Evolutionary conservation across 2,888 invertebrate species (phyloP).

Genomic region (Sclerodermus sp.): DNA sequence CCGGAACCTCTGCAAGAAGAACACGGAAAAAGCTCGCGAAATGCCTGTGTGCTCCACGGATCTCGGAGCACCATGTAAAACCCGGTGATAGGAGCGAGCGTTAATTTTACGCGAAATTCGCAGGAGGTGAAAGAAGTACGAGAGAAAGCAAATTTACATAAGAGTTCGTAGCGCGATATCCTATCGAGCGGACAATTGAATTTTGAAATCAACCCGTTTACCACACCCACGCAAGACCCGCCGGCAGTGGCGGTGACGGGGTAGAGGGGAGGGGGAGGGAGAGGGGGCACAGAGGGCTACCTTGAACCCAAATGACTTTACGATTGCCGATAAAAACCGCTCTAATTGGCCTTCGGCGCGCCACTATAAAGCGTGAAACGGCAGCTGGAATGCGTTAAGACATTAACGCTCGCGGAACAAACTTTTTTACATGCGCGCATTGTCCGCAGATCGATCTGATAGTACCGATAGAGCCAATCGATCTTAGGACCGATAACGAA

Average conservation of each 20-base stretch:
- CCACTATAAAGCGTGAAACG: conserved; percentile 13
- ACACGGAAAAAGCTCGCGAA: too few species aligned
- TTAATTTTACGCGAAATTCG: neutral
- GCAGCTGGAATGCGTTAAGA: conserved; percentile 10
- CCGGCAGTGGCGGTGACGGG: too few species aligned
- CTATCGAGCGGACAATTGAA: neutral
- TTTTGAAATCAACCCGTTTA: conserved; percentile 1
- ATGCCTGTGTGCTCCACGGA: too few species aligned
- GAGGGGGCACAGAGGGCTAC: conserved; percentile 4
- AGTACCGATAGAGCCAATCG: too few species aligned
- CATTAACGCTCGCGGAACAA: conserved; percentile 5
- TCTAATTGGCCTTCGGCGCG: conserved; percentile 24
- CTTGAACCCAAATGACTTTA: conserved; percentile 25
- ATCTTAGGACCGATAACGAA: too few species aligned
- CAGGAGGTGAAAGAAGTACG: neutral
- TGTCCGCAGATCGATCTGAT: too few species aligned
- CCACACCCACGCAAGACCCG: too few species aligned
- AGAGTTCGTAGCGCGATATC: neutral
- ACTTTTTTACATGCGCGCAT: too few species aligned
- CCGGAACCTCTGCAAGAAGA: too few species aligned
- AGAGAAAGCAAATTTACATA: conserved; percentile 26
- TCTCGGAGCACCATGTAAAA: too few species aligned
- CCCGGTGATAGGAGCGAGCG: too few species aligned
- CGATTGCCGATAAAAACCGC: conserved; percentile 14
- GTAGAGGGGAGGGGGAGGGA: too few species aligned